Percentiles rank a stretch among this genome's conserved stretches.
Conservation (phyloP, 2,797 vertebrate species). For the Dipus sagitta region DNA sequence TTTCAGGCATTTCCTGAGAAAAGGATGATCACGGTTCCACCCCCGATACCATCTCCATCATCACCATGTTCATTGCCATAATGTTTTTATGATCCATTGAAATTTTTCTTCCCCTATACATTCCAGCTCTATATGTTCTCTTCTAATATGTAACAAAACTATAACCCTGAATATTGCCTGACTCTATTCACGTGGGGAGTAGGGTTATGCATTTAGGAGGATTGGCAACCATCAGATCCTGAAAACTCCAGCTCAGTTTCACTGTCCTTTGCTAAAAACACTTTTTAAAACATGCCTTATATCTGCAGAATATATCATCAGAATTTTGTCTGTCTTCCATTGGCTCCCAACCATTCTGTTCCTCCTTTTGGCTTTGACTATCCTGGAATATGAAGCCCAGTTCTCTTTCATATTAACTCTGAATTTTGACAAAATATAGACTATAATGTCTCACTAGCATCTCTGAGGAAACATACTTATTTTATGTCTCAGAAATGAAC, state of each 20-base stretch:
- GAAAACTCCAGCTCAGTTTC: background rate
- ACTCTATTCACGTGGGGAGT: background rate
- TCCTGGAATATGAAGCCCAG: background rate
- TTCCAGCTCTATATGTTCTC: background rate
- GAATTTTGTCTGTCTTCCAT: background rate
- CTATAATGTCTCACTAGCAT: background rate
- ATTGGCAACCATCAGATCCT: background rate
- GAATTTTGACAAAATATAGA: background rate
- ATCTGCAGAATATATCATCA: background rate
- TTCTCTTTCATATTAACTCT: conserved; percentile 17
- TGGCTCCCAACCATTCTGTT: background rate
- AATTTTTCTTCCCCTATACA: background rate
- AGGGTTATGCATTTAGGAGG: background rate
- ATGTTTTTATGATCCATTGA: background rate
- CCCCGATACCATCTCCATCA: background rate
- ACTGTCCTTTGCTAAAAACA: background rate
- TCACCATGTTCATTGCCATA: background rate
- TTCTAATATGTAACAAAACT: background rate
- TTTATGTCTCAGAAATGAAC: conserved; percentile 36
- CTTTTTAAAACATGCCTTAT: background rate
- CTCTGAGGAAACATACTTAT: background rate
- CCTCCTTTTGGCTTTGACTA: background rate
- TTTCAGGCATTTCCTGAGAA: background rate
- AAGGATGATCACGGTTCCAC: background rate
- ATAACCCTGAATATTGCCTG: background rate